Base-by-base conservation (phyloP, 1,140 invertebrate genomes). In the Drosophila pallidifrons region DNA sequence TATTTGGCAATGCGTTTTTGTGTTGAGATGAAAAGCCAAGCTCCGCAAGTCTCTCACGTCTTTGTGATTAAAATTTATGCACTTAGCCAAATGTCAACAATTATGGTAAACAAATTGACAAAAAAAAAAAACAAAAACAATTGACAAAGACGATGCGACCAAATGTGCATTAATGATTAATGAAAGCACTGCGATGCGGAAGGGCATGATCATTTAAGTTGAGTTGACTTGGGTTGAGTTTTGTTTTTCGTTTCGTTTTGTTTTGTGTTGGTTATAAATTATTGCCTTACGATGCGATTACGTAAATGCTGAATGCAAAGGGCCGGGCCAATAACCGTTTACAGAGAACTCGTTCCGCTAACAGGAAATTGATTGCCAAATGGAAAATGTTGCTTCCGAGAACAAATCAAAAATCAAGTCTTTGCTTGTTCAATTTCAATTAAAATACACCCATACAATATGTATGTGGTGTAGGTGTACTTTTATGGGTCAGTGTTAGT, bases 401-500 rank as follows among this genome's bases (percentile, higher is more conserved):
- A 61, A 68, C 32, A 16, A 66, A 67, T 52, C 16, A 59, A 65
- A 52, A 67, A 25, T 25, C 20, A 25, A 25, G 3, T 0, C 20
- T 45, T 46, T 64, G 61, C 58, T 72, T 49, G 80, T 73, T 82
- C 51, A 81, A 74, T 81, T 85, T 82, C 77, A 85, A 85, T 83
- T 81, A 85, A 83, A 43, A 43, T 8, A 81, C 71, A 47, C 46
- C 20, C 11, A 45, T 15, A 15, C 3, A 5, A 1, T 13, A 7
- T 35, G 32, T 58, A 43, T 67, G 28, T 67, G 38, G 65, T 64
- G 60, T 55, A 20, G 47, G 13, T 49, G 30, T 59, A 52, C 47
- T n/a, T 46, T 51, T 75, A 10, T 87, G 69, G 82, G 83, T 76
- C 82, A 87, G 80, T 66, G 79, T 88, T 87, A 87, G 83, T 83